Evolutionary conservation across 2,113 vertebrate species (phyloP), one percentile per base, ranked within the genome.

Genomic region (Odocoileus hemionus): DNA sequence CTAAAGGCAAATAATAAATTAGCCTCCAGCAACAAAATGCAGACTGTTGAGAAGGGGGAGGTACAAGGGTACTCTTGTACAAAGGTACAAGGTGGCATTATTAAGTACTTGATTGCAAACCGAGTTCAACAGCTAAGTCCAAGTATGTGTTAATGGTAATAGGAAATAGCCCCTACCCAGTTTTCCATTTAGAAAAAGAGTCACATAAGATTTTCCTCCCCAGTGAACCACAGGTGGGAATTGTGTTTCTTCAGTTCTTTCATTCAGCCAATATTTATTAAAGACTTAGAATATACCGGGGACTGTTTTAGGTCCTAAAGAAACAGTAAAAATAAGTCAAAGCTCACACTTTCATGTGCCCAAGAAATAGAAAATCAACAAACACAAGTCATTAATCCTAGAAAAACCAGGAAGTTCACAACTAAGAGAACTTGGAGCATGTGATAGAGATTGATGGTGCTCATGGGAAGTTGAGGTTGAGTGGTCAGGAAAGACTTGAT

Each of bases 401-500:
- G 33, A 70, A 15, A 12, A 16, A 10, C 11, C 21, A 91, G 45
- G 4, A 58, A 25, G 10, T 5, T 88, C 47, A 17, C 26, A 47
- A 55, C 33, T 39, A 33, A 43, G 17, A 21, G 57, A 55, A 30
- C 16, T 10, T 30, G 58, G 14, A 80, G 12, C 33, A 3, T 2
- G 12, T 6, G 60, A 83, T 9, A 16, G 23, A 67, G 28, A 15
- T 0, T 0, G 21, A 12, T 0, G 7, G 7, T 15, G 7, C 11
- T 64, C 13, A 2, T 0, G 17, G 79, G 17, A 11, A 5, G 15
- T 3, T 25, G 30, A 74, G 36, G 15, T 10, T 25, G n/a, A 61
- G 36, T 52, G 17, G 4, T 28, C 43, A 33, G 52, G 16, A 60
- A 28, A 82, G 36, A 26, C 1, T 3, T 90, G 30, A 7, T 5